Conservation (phyloP, 2,888 invertebrate genomes). For the Catocala fraxini region DNA sequence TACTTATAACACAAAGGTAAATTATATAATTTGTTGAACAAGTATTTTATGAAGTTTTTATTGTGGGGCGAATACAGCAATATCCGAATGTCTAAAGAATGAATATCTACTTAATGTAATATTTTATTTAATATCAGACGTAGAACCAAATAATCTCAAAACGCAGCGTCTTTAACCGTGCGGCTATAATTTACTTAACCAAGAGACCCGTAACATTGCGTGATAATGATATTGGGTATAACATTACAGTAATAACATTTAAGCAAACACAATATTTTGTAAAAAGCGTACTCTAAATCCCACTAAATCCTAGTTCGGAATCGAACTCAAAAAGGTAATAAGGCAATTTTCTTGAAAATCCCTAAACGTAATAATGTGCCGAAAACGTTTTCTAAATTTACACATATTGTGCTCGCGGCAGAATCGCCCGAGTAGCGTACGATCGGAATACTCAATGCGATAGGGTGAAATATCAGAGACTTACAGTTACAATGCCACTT, state of each 20-base stretch:
- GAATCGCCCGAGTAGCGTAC: slow-evolving; percentile 78
- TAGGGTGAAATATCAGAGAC: slow-evolving; percentile 71
- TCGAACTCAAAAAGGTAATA: slow-evolving; percentile 84
- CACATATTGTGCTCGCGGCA: slow-evolving; percentile 83
- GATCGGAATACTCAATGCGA: slow-evolving; percentile 81
- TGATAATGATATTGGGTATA: slow-evolving; percentile 41
- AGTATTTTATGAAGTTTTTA: too few species aligned
- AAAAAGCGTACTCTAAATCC: slow-evolving; percentile 70
- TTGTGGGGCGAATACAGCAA: too few species aligned
- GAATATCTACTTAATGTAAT: too few species aligned
- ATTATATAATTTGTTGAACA: too few species aligned
- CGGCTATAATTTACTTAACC: slow-evolving; percentile 27
- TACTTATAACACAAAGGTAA: too few species aligned
- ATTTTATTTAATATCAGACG: too few species aligned
- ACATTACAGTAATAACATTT: slow-evolving; percentile 49
- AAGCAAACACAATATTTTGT: slow-evolving; percentile 61
- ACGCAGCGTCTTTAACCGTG: too few species aligned
- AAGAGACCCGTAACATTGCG: slow-evolving; percentile 17
- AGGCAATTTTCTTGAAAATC: slow-evolving; percentile 87
- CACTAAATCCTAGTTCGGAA: slow-evolving; percentile 76
- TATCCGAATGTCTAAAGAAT: too few species aligned
- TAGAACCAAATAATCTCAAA: too few species aligned
- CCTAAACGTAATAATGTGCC: slow-evolving; percentile 86
- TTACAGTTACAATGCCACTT: slow-evolving; percentile 63
- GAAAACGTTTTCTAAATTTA: slow-evolving; percentile 86